Conservation (phyloP, 2,113 vertebrate species). For the Illadopsis cleaveri region DNA sequence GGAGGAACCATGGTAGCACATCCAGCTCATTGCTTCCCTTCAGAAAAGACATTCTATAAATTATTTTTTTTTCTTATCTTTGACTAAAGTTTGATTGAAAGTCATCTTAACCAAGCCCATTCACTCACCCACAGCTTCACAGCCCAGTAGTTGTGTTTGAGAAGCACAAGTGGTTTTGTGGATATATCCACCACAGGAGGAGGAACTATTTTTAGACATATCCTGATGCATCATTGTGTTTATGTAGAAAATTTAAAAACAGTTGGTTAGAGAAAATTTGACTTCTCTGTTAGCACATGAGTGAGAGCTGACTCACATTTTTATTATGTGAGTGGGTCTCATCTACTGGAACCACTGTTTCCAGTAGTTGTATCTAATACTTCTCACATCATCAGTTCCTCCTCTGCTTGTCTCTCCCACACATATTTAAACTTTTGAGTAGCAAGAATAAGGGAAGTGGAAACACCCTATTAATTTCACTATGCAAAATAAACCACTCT, state of each 20-base stretch:
- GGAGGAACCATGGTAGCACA: neutral
- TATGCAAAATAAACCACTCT: neutral
- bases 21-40: neutral
- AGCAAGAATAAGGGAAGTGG: neutral
- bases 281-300: conserved; percentile 17
- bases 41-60: neutral
- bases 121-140: neutral
- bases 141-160: neutral
- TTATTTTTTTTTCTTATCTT: neutral
- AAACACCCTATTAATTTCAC: neutral
- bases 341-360: conserved; percentile 38
- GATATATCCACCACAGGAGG: neutral
- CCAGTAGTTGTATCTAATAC: neutral
- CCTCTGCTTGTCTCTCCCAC: neutral
- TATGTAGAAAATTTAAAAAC: conserved; percentile 43
- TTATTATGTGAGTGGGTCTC: conserved; percentile 45
- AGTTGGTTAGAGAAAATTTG: conserved; percentile 37
- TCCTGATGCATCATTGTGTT: conserved; percentile 53
- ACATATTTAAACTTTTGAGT: neutral
- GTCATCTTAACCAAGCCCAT: neutral
- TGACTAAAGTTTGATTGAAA: neutral
- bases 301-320: conserved; percentile 47
- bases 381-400: conserved; percentile 13
- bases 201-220: conserved; percentile 20
- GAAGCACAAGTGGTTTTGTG: conserved; percentile 31